phyloP scores from a whole-genome alignment of 2,113 vertebrate species.

The Caranx melampygus region DNA sequence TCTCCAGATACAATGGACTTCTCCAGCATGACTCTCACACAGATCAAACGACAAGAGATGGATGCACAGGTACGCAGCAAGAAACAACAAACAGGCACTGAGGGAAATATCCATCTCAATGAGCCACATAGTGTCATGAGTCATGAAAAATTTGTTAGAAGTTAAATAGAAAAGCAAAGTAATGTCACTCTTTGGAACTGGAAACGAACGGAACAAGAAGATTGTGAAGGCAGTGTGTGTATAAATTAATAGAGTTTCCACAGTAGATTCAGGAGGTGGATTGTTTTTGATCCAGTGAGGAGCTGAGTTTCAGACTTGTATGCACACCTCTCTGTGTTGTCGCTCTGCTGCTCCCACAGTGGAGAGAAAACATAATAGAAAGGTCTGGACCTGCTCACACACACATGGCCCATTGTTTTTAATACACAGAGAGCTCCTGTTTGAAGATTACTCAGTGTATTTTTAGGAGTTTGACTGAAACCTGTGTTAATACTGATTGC shows the following conservation, averaged over 20 bases:
- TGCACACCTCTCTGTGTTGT: slow-evolving; percentile 20
- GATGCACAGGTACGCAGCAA: slow-evolving; percentile 90
- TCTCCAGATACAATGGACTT: slow-evolving; percentile 95
- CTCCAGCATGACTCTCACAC: slow-evolving; percentile 94
- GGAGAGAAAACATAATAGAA: slow-evolving; percentile 49
- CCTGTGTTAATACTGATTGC: slow-evolving; percentile 31
- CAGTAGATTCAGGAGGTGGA: background rate
- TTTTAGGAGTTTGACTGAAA: slow-evolving; percentile 19
- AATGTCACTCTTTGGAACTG: background rate
- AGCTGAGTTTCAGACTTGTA: slow-evolving; percentile 10
- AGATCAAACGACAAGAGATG: slow-evolving; percentile 99
- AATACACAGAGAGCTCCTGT: slow-evolving; percentile 34
- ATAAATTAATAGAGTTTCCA: background rate
- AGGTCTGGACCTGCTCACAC: slow-evolving; percentile 27
- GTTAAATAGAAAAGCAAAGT: background rate
- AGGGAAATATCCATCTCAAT: no score
- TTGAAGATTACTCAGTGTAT: slow-evolving; percentile 17
- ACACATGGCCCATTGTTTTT: slow-evolving; percentile 35
- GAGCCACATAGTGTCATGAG: background rate
- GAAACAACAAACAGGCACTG: no score
- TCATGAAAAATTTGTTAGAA: background rate
- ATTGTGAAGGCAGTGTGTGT: background rate
- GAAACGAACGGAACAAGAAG: no score
- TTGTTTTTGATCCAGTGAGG: background rate
- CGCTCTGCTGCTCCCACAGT: slow-evolving; percentile 21